These are phyloP conservation scores for Otocyon megalotis DNA, from an alignment of 2,113 vertebrate genomes.

Conservation along the genomic window DNA sequence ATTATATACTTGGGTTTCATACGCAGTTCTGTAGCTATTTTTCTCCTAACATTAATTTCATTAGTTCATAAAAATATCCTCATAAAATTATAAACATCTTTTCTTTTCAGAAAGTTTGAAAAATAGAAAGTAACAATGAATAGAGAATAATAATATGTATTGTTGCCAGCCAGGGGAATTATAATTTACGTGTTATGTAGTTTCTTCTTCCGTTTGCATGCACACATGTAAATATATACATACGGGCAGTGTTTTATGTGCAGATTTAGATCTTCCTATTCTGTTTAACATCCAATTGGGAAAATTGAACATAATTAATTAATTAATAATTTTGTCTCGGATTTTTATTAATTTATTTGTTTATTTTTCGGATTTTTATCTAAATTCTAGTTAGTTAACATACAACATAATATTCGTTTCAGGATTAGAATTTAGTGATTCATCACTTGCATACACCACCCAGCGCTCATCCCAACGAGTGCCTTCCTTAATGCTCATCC, in stretches of 20 bases:
- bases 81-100: neutral
- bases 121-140: neutral
- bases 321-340: neutral
- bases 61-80: neutral
- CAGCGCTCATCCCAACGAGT: too few species aligned
- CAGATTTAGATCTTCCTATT: neutral
- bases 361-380: too few species aligned
- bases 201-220: neutral
- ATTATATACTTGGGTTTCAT: neutral
- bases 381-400: neutral
- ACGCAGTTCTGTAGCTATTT: neutral
- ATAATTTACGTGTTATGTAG: neutral
- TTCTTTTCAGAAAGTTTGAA: constrained; percentile 44
- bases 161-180: neutral
- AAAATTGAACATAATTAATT: neutral
- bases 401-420: neutral
- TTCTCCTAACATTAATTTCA: neutral
- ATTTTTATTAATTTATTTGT: neutral
- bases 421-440: neutral
- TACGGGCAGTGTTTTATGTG: neutral
- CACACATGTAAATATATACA: neutral
- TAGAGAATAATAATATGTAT: neutral
- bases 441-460: too few species aligned
- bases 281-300: neutral
- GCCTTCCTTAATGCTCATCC: neutral